Base-by-base conservation (phyloP, 2,888 invertebrate species). In the Andrena minutula region DNA sequence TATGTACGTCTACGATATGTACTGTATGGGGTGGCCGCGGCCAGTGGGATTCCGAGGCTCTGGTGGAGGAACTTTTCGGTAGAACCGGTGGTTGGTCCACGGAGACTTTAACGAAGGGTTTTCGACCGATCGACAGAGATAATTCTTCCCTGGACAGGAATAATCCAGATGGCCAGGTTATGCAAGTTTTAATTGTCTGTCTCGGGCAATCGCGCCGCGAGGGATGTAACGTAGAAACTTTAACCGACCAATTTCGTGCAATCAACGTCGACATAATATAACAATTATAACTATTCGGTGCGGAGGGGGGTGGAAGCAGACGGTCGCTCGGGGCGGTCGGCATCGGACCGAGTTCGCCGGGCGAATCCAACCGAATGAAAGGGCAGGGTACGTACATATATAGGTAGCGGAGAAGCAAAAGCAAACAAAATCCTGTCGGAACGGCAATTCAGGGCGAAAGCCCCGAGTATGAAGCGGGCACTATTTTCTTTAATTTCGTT, bases 401-500 rank as follows among this genome's bases (percentile, higher is more conserved):
- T 12, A 16, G 41, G 41, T 41, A 74, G 83, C 71, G 71, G 56
- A 63, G 66, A 72, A 72, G 72, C 78, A 75, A 79, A 72, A 72
- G 72, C 78, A 75, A 79, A 82, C 69, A 65, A 82, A 74, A 70
- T 51, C 66, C 64, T 41, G 68, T 20, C 71, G 28, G 71, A 51
- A 69, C 10, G 61, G 66, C 66, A 35, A 58, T 69, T 79, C 60
- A 56, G 41, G 4, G 16, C 16, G 41, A 41, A 41, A 16, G 28
- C 30, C 60, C 23, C 49, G 30, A 23, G 47, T 49, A 41, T 16
- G 1, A 1, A 69, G 74, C 64, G 23, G 47, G 16, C 53, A 69
- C 66, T 84, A 73, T 82, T 85, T 75, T 70, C 69, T 82, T 73
- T 82, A 69, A 84, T 82, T 77, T 60, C 53, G 8, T 64, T 51